Percentiles rank a stretch among this genome's conserved stretches.
Evolutionary conservation across 2,888 invertebrate species (phyloP).

Genomic region (Panzeria rudis): DNA sequence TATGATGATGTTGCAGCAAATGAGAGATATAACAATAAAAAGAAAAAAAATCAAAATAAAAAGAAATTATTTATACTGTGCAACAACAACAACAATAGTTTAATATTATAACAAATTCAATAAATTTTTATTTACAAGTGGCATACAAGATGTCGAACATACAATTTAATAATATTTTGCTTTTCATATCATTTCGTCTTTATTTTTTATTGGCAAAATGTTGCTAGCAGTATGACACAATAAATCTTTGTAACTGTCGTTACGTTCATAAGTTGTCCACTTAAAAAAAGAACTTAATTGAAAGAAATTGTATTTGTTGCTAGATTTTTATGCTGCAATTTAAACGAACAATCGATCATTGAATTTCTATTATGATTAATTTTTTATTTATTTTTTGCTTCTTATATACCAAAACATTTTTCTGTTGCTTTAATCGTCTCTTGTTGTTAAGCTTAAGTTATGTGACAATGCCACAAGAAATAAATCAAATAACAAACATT

Average conservation of each 20-base stretch:
- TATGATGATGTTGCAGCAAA: too few relatives aligned
- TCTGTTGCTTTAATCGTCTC: slow-evolving; percentile 2
- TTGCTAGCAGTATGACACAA: neutral
- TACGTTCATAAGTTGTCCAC: neutral
- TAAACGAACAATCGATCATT: slow-evolving; percentile 7
- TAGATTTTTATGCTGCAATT: slow-evolving; percentile 2
- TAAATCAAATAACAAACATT: neutral
- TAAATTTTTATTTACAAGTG: slow-evolving; percentile 2
- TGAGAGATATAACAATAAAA: too few relatives aligned
- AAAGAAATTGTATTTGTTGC: slow-evolving; percentile 2
- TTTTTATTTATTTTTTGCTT: neutral
- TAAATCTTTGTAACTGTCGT: neutral
- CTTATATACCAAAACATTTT: slow-evolving; percentile 12
- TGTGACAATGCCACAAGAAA: slow-evolving; percentile 10
- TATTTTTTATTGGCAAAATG: neutral
- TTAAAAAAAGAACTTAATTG: neutral
- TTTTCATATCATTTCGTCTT: neutral
- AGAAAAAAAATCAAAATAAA: neutral
- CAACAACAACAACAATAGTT: slow-evolving; percentile 1
- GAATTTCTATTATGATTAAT: neutral
- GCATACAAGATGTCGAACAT: neutral
- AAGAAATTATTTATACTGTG: neutral
- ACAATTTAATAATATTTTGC: slow-evolving; percentile 4
- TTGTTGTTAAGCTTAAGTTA: neutral
- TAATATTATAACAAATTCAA: slow-evolving; percentile 5